Evolutionary conservation across 2,888 invertebrate species (phyloP), one percentile per base, ranked within the genome.

Genomic region (Chalcis sispes): DNA sequence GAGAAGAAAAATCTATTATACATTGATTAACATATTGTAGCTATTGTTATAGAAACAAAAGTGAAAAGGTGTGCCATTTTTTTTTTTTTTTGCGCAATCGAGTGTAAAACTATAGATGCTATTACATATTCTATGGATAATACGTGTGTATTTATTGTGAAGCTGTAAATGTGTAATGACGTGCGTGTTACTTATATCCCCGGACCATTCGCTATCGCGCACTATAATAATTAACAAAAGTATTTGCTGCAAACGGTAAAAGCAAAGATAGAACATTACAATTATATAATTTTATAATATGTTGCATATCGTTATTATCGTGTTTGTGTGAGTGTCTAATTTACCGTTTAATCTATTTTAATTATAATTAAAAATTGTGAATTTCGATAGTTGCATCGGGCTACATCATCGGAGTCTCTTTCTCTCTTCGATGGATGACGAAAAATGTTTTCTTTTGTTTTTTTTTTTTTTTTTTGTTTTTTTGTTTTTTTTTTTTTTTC

Each of bases 1-100:
- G n/a, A n/a, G n/a, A n/a, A n/a, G n/a, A n/a, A 61, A 75, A 67
- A 75, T 75, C 73, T 78, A 78, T 73, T 74, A 74, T 78, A 78
- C 78, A 76, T 61, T 71, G 78, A 76, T 78, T 76, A 78, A 72
- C 27, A 75, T 72, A 75, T 75, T n/a, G n/a, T n/a, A n/a, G 56
- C 75, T 77, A 77, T 78, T 78, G 78, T 78, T 75, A 66, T 62
- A 74, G 56, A n/a, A 42, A 71, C 23, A 54, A 71, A 72, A 42
- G 66, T 75, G 72, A 59, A 59, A 67, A 56, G 20, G 27, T 78
- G 75, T 78, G 78, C 75, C 56, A 42, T 75, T 73, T 72, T 75
- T 64, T 62, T 75, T 61, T 62, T 65, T 56, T 20, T 59, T 75
- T 75, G 70, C 72, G 72, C 77, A 73, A 64, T 67, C 67, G 59